Evolutionary conservation across 2,797 vertebrate species (phyloP).

Genomic region (Pangasius macronema): DNA sequence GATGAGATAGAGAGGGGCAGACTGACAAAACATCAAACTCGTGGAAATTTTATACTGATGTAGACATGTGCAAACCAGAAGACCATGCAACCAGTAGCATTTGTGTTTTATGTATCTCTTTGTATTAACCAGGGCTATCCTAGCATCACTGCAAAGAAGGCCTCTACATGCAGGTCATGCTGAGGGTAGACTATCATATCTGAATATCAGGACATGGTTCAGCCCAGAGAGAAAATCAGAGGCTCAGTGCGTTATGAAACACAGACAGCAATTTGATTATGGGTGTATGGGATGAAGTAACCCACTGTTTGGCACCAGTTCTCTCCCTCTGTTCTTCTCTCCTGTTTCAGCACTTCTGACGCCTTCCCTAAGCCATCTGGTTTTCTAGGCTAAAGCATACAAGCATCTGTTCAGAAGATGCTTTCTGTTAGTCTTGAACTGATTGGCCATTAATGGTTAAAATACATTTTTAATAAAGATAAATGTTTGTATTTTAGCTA

Average conservation of each 20-base stretch:
- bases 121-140: not conserved
- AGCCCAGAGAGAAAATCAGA: conserved; percentile 19
- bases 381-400: not conserved
- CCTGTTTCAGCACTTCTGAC: conserved; percentile 3
- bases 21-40: not conserved
- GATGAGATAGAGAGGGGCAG: not conserved
- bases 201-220: conserved; percentile 13
- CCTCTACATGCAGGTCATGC: conserved; percentile 5
- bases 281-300: conserved; percentile 6
- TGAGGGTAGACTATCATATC: conserved; percentile 4
- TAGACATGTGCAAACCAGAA: not conserved
- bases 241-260: conserved; percentile 12
- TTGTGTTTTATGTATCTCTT: not conserved
- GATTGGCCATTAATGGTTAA: not conserved
- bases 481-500: not conserved
- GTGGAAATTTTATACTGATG: not conserved
- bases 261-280: conserved; percentile 23
- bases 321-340: not conserved
- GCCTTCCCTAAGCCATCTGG: not conserved
- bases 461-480: not conserved
- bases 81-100: not conserved
- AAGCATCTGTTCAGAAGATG: conserved; percentile 12
- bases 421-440: conserved; percentile 5
- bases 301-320: conserved; percentile 12
- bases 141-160: not conserved